Conservation (phyloP, 2,888 invertebrate species). For the Epirrhoe alternata region DNA sequence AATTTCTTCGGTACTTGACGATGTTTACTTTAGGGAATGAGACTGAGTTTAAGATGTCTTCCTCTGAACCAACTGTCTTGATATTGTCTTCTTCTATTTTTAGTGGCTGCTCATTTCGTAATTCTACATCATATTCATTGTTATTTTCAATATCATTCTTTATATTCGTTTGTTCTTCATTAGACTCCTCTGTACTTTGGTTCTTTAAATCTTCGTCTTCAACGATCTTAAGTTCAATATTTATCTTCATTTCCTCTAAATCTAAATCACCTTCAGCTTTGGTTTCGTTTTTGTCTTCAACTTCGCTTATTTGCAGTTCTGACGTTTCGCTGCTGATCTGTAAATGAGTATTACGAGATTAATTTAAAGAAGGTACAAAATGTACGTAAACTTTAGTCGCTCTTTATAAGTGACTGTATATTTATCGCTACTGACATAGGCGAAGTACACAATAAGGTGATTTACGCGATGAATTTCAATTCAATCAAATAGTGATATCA, state of each 20-base stretch:
- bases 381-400: no score
- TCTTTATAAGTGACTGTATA: no score
- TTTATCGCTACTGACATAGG: no score
- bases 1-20: slow-evolving; percentile 73
- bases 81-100: slow-evolving; percentile 43
- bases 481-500: no score
- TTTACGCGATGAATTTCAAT: no score
- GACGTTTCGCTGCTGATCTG: slow-evolving; percentile 67
- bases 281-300: slow-evolving; percentile 49
- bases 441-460: no score
- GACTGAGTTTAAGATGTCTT: slow-evolving; percentile 62
- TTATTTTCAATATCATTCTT: slow-evolving; percentile 32
- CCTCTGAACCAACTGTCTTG: slow-evolving; percentile 56
- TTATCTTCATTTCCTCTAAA: slow-evolving; percentile 69
- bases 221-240: slow-evolving; percentile 78
- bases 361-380: no score
- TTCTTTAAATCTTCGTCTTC: slow-evolving; percentile 72
- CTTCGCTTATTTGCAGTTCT: slow-evolving; percentile 62
- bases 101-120: slow-evolving; percentile 34
- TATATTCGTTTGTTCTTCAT: slow-evolving; percentile 24
- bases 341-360: slow-evolving; percentile 36
- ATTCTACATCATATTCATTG: slow-evolving; percentile 35
- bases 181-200: slow-evolving; percentile 28
- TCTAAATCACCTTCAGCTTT: slow-evolving; percentile 62
- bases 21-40: slow-evolving; percentile 77